phyloP scores from a whole-genome alignment of 2,888 invertebrate species.

The Leptopilina myrica region DNA sequence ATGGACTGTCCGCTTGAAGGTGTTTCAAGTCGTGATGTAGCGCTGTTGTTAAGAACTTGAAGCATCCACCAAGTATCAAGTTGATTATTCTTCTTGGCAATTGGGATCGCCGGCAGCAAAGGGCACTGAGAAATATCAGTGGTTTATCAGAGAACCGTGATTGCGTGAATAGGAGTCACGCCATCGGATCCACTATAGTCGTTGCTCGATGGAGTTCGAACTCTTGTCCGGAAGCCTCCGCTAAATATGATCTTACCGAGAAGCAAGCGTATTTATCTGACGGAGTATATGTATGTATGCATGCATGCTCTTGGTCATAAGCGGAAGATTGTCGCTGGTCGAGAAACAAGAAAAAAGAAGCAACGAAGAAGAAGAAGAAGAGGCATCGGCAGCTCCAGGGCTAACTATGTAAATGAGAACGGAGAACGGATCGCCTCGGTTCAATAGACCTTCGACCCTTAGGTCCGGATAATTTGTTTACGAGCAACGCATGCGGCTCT shows the following conservation, averaged over 20 bases:
- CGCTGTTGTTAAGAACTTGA: constrained; percentile 2
- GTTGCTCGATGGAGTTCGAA: background rate
- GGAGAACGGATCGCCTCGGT: constrained; percentile 71
- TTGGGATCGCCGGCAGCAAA: constrained; percentile 31
- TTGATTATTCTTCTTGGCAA: constrained; percentile 9
- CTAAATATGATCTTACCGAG: constrained; percentile 18
- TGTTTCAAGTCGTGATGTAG: constrained; percentile 29
- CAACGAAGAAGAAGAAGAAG: constrained; percentile 50
- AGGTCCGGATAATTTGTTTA: constrained; percentile 77
- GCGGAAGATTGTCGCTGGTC: constrained; percentile 46
- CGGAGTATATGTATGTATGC: background rate
- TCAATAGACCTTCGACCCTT: constrained; percentile 77
- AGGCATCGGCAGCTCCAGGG: constrained; percentile 69
- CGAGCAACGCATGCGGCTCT: constrained; percentile 74
- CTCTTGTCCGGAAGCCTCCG: constrained; percentile 37
- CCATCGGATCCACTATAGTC: constrained; percentile 6
- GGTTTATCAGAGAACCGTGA: constrained; percentile 31
- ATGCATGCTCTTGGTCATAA: constrained; percentile 25
- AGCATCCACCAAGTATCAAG: constrained; percentile 8
- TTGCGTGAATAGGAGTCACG: constrained; percentile 37
- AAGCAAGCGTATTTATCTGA: constrained; percentile 23
- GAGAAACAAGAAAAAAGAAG: background rate
- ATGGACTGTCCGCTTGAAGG: background rate
- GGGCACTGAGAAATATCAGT: constrained; percentile 5
- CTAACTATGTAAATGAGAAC: constrained; percentile 75